A percentile compares a stretch with the other conserved stretches of the same genome.
phyloP scores from a whole-genome alignment of 2,888 invertebrate species.

The Cantharis rufa region DNA sequence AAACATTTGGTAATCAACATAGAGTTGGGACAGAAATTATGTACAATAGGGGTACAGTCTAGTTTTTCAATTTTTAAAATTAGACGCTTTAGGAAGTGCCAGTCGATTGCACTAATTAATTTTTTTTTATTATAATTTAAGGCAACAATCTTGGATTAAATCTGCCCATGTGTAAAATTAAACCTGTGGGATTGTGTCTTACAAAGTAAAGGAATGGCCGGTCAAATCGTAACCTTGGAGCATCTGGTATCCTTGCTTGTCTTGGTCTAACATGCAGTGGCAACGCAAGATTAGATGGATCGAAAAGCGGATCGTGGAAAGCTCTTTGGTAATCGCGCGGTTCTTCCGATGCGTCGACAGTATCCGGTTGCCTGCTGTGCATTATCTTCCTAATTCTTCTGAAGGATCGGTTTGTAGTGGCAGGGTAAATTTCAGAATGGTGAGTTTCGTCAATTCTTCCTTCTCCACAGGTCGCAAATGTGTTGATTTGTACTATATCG shows the following conservation, averaged over 20 bases:
- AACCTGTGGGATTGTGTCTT: conserved; percentile 88
- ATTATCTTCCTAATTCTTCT: conserved; percentile 49
- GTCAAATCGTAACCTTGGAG: conserved; percentile 79
- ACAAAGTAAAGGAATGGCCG: conserved; percentile 88
- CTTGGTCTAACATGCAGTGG: conserved; percentile 72
- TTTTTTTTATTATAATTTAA: conserved; percentile 15
- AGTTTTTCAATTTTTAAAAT: neutral
- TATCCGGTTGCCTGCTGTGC: conserved; percentile 36
- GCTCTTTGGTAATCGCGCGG: conserved; percentile 70
- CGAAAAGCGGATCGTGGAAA: conserved; percentile 68
- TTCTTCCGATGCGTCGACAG: conserved; percentile 50
- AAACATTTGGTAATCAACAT: neutral
- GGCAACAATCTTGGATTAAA: conserved; percentile 84
- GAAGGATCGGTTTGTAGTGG: conserved; percentile 58
- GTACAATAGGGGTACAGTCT: conserved; percentile 6
- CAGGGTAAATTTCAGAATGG: conserved; percentile 81
- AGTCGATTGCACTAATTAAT: neutral
- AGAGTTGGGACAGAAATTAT: conserved; percentile 1
- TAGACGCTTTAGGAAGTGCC: neutral
- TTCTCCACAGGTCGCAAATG: conserved; percentile 84
- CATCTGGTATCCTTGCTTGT: conserved; percentile 72
- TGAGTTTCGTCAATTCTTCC: conserved; percentile 72
- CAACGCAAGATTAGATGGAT: conserved; percentile 60
- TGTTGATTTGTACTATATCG: conserved; percentile 81
- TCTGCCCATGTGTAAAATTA: conserved; percentile 85